Base-by-base conservation (phyloP, 2,113 vertebrate genomes). In the Steatornis caripensis region DNA sequence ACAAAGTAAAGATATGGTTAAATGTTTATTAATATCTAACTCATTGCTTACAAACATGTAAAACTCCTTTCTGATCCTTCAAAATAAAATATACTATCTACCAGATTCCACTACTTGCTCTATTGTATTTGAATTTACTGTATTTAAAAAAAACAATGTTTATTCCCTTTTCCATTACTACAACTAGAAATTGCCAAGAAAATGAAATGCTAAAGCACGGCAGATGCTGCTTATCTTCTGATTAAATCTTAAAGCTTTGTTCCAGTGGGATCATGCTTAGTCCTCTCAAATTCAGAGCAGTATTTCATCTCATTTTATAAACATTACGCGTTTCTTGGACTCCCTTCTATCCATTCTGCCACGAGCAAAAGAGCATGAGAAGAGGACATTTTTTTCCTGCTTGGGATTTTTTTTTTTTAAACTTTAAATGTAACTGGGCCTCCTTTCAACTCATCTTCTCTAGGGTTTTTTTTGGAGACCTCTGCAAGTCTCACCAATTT, bases 121-220 rank as follows among this genome's bases (percentile, higher is more conserved):
- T 58, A 72, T 3, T 81, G 54, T 69, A 70, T 83, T 53, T 88
- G 64, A 84, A 84, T 94, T 89, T 61, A 48, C 55, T 89, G 46
- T 30, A 77, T 64, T 87, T 90, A 88, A 39, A 27, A 70, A 92
- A 61, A 74, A 61, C 51, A 60, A 51, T 4, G n/a, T 80, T 92
- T 71, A 66, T 65, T 96, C 88, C 65, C 15, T 92, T 93, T 96
- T 96, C 95, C 86, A 92, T 87, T 89, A 81, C 76, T 83, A 84
- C 39, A 39, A 11, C 60, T 17, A 81, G 39, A 65, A 84, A 92
- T 39, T 84, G 86, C 86, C 77, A 81, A 92, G 80, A 79, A 95
- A 96, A 96, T 39, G 26, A 90, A 95, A 89, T 27, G 32, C 66
- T 82, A 24, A 22, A 88, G 64, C 75, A 36, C 39, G 65, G 88